Evolutionary conservation across 2,113 vertebrate species (phyloP).

Genomic region (Semnornis frantzii): DNA sequence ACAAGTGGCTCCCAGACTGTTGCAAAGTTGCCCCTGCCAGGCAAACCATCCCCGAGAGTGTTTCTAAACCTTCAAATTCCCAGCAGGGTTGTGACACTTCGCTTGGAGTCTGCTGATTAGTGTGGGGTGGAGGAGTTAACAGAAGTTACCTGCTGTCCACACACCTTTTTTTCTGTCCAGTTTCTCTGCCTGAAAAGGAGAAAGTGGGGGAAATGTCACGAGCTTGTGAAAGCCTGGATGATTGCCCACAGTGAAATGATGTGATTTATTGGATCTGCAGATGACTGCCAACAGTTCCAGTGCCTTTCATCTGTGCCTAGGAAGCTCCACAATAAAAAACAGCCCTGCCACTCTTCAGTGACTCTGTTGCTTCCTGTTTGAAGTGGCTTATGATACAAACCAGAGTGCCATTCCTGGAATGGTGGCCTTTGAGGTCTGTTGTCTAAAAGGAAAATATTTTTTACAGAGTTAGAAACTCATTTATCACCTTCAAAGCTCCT

Average conservation of each 20-base stretch:
- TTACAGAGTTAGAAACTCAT: neutral
- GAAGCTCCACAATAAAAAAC: neutral
- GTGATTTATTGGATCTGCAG: neutral
- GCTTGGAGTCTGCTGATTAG: neutral
- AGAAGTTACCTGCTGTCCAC: neutral
- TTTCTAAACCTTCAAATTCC: neutral
- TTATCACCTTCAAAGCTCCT: neutral
- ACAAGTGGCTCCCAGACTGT: neutral
- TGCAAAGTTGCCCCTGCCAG: neutral
- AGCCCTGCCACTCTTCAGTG: neutral
- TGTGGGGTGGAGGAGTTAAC: neutral
- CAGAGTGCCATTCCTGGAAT: neutral
- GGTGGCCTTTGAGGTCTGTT: neutral
- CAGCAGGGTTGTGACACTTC: neutral
- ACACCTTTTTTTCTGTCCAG: neutral
- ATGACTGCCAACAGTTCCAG: neutral
- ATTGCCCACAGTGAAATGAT: neutral
- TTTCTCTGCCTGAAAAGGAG: neutral
- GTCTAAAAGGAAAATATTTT: neutral
- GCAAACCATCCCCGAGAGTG: neutral
- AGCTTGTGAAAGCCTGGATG: neutral
- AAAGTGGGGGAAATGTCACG: neutral
- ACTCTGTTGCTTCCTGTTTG: neutral
- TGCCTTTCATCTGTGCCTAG: neutral
- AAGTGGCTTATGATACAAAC: neutral